These are phyloP conservation scores for Dysidea cf. avara DNA, from an alignment of 37 sponge, comb jelly and placozoan genomes.

Conservation along the genomic window DNA sequence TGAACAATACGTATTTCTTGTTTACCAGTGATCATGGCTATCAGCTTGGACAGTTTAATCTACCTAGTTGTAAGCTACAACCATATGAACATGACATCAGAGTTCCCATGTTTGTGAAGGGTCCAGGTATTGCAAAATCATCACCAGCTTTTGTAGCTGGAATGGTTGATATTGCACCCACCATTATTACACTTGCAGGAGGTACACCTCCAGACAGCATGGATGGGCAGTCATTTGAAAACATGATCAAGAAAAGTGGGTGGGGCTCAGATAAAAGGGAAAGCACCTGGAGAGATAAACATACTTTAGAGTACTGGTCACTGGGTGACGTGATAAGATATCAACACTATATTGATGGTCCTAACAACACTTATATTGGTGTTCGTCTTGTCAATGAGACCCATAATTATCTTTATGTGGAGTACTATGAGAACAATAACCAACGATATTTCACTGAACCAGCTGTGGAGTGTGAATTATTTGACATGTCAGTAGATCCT, in stretches of 20 bases:
- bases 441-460: slow-evolving; percentile 23
- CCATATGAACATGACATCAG: slow-evolving; percentile 79
- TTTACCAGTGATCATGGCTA: slow-evolving; percentile 86
- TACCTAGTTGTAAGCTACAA: slow-evolving; percentile 74
- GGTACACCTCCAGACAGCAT: slow-evolving; percentile 39
- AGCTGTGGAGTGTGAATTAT: slow-evolving; percentile 67
- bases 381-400: slow-evolving; percentile 63
- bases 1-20: slow-evolving; percentile 67
- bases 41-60: slow-evolving; percentile 74
- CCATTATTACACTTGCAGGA: slow-evolving; percentile 55
- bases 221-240: slow-evolving; percentile 75
- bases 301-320: slow-evolving; percentile 77
- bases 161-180: slow-evolving; percentile 79
- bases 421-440: slow-evolving; percentile 36
- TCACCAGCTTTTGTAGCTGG: slow-evolving; percentile 51
- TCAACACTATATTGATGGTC: slow-evolving; percentile 61
- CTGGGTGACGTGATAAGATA: slow-evolving; percentile 64
- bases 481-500: slow-evolving; percentile 56
- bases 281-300: slow-evolving; percentile 23
- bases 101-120: slow-evolving; percentile 59
- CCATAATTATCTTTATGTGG: slow-evolving; percentile 66
- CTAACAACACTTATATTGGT: slow-evolving; percentile 75
- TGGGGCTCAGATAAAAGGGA: not conserved
- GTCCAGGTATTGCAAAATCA: slow-evolving; percentile 48
- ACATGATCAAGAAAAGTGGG: not conserved